Conservation (phyloP, 2,888 invertebrate species). For the Periphyllus acericola region DNA sequence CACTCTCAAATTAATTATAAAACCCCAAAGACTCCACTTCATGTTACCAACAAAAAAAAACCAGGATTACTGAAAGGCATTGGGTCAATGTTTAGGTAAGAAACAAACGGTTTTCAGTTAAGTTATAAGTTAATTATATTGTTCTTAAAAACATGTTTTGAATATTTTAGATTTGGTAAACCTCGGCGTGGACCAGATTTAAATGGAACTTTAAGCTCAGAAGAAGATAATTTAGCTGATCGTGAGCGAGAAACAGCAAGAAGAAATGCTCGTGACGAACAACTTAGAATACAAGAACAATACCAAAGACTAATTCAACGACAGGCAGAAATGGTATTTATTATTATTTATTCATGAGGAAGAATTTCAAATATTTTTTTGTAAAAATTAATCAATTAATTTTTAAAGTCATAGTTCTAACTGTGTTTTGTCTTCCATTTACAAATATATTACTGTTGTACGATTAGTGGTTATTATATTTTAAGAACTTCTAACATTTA, state of each 20-base stretch:
- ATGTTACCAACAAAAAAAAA: constrained; percentile 73
- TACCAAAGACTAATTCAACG: constrained; percentile 68
- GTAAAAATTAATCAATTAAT: not conserved
- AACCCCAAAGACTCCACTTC: constrained; percentile 67
- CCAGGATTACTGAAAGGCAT: constrained; percentile 83
- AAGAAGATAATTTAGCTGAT: constrained; percentile 66
- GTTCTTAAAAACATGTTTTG: not conserved
- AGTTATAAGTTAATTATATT: not conserved
- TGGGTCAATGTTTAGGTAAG: constrained; percentile 80
- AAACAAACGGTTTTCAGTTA: not conserved
- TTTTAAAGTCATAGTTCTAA: not conserved
- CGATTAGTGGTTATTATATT: too few relatives aligned
- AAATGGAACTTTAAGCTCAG: constrained; percentile 62
- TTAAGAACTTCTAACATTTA: too few relatives aligned
- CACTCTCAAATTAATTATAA: constrained; percentile 74
- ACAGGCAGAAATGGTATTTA: constrained; percentile 64
- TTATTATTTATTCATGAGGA: not conserved
- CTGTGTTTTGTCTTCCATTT: too few relatives aligned
- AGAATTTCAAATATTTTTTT: not conserved
- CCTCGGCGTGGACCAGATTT: constrained; percentile 70
- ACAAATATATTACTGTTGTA: too few relatives aligned
- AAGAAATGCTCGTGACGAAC: constrained; percentile 67
- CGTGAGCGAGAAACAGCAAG: constrained; percentile 66
- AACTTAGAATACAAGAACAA: constrained; percentile 68
- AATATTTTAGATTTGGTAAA: constrained; percentile 72